A percentile compares a stretch with the other conserved stretches of the same genome.
Conservation (phyloP, 1,140 invertebrate species). For the Orussus abietinus region DNA sequence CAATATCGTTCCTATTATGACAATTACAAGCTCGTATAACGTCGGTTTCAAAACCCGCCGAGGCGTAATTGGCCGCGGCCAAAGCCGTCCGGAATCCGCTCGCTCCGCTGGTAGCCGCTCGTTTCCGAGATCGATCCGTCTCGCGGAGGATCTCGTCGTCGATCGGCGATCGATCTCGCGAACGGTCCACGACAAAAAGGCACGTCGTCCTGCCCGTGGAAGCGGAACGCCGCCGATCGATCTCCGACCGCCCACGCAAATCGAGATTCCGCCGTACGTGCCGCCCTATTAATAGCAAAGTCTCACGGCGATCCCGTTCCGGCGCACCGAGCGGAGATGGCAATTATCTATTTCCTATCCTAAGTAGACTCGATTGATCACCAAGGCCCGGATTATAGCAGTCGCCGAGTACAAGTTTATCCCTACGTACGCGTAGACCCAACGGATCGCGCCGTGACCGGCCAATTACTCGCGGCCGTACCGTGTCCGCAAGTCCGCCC, state of each 20-base stretch:
- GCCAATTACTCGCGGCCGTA: no score
- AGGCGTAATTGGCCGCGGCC: slow-evolving; percentile 25
- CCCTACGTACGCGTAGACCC: no score
- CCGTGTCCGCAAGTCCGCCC: no score
- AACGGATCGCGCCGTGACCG: no score
- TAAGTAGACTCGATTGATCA: no score
- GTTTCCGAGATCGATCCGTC: slow-evolving; percentile 1
- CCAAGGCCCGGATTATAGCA: no score
- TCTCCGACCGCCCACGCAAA: slow-evolving; percentile 38
- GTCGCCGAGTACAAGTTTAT: not conserved
- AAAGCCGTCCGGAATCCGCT: no score
- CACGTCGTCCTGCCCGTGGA: not conserved
- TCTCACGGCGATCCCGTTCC: no score
- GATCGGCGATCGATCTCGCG: slow-evolving; percentile 5
- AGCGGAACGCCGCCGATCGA: no score
- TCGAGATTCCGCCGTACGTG: slow-evolving; percentile 41
- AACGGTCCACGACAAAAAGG: not conserved
- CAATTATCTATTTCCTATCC: no score
- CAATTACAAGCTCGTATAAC: slow-evolving; percentile 36
- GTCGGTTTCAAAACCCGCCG: slow-evolving; percentile 25
- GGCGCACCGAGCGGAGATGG: no score
- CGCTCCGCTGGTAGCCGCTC: slow-evolving; percentile 1
- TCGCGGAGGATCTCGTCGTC: not conserved
- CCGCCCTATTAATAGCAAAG: slow-evolving; percentile 38
- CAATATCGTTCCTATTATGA: slow-evolving; percentile 38